Conservation (phyloP, 2,797 vertebrate genomes). For the Lagorchestes hirsutus region DNA sequence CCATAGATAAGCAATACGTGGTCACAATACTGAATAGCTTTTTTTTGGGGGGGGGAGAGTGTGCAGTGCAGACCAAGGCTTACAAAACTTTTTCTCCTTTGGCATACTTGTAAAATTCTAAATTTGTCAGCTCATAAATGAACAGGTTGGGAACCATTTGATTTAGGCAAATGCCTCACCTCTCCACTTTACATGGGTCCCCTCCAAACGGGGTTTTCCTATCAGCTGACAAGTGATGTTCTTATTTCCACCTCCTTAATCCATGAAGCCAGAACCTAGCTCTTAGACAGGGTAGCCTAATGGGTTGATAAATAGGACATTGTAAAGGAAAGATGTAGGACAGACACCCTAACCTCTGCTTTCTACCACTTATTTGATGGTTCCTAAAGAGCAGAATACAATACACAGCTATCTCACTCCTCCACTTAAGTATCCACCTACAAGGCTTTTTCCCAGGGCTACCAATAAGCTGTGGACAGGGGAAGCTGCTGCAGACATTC, state of each 20-base stretch:
- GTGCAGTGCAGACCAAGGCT: neutral
- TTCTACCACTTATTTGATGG: neutral
- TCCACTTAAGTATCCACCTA: neutral
- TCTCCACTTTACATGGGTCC: neutral
- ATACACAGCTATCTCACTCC: neutral
- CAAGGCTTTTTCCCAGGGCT: neutral
- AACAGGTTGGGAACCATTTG: neutral
- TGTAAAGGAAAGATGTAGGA: neutral
- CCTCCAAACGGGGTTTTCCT: neutral
- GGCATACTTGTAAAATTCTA: neutral
- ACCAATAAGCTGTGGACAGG: neutral
- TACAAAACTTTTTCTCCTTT: neutral
- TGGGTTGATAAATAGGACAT: neutral
- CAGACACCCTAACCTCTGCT: neutral
- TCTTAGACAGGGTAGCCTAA: constrained; percentile 12
- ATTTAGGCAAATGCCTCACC: neutral
- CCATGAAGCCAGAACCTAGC: neutral
- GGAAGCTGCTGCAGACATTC: neutral
- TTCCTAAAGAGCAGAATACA: neutral
- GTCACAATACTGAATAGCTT: neutral
- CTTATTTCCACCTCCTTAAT: constrained; percentile 17
- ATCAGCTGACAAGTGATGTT: neutral
- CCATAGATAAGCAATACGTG: neutral
- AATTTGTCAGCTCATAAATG: neutral
- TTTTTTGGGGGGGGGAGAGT: neutral